phyloP scores from a whole-genome alignment of 2,888 invertebrate genomes.

The Antheraea yamamai region DNA sequence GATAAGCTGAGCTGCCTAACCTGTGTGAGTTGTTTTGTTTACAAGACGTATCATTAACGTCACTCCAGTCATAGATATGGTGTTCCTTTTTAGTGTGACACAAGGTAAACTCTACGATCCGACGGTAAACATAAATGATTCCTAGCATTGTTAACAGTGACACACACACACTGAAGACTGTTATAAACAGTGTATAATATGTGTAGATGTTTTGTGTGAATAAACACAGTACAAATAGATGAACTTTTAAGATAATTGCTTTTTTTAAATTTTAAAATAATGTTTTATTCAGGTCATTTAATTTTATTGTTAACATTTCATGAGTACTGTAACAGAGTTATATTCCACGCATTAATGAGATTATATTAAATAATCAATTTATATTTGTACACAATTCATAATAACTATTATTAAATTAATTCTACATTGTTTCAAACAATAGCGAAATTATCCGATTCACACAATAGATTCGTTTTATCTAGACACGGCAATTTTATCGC shows the following conservation, averaged over 20 bases:
- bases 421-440: background rate
- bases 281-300: background rate
- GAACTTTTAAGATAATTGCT: background rate
- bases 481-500: constrained; percentile 15
- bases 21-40: constrained; percentile 42
- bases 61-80: constrained; percentile 44
- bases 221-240: background rate
- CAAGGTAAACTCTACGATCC: constrained; percentile 40
- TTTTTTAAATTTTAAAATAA: background rate
- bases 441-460: constrained; percentile 1
- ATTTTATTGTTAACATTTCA: background rate
- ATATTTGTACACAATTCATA: background rate
- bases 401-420: background rate
- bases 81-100: constrained; percentile 43
- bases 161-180: constrained; percentile 20
- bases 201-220: background rate
- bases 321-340: background rate
- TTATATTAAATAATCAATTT: background rate
- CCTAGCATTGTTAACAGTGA: constrained; percentile 17
- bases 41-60: constrained; percentile 36
- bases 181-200: background rate
- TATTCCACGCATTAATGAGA: background rate
- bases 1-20: constrained; percentile 31
- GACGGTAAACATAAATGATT: constrained; percentile 41
- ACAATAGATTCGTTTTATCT: background rate